Evolutionary conservation across 2,797 vertebrate genomes (phyloP).

Genomic region (Pagetopsis macropterus): DNA sequence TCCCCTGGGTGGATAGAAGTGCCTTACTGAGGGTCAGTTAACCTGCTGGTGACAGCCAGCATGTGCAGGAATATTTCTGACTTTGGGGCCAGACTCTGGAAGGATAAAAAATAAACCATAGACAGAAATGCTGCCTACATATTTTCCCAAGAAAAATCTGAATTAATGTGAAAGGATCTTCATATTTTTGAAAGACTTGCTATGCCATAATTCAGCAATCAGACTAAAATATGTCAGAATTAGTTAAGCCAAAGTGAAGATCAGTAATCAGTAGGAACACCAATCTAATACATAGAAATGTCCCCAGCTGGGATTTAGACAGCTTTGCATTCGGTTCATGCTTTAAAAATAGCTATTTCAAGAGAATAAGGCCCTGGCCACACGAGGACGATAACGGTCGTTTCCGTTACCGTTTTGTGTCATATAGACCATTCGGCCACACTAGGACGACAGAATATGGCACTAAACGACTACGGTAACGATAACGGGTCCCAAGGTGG

Average conservation of each 20-base stretch:
- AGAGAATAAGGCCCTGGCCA: not conserved
- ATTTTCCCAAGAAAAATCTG: no score
- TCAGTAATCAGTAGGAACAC: not conserved
- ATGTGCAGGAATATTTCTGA: not conserved
- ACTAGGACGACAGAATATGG: no score
- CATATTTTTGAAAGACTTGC: not conserved
- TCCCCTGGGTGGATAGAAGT: not conserved
- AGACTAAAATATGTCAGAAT: not conserved
- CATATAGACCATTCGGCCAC: no score
- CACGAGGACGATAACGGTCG: no score
- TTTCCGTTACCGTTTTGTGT: no score
- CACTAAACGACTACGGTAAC: no score
- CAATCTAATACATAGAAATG: not conserved
- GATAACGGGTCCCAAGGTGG: no score
- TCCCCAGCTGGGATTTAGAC: not conserved
- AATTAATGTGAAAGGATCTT: not conserved
- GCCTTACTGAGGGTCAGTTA: constrained; percentile 7
- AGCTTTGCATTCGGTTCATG: not conserved
- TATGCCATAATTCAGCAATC: not conserved
- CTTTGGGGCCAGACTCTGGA: not conserved
- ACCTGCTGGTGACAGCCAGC: not conserved
- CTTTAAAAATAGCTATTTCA: not conserved
- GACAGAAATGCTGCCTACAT: not conserved
- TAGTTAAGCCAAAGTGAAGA: not conserved
- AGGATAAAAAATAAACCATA: not conserved